These are phyloP conservation scores for Zaprionus taronus DNA, from an alignment of 1,140 invertebrate genomes.

Conservation along the genomic window DNA sequence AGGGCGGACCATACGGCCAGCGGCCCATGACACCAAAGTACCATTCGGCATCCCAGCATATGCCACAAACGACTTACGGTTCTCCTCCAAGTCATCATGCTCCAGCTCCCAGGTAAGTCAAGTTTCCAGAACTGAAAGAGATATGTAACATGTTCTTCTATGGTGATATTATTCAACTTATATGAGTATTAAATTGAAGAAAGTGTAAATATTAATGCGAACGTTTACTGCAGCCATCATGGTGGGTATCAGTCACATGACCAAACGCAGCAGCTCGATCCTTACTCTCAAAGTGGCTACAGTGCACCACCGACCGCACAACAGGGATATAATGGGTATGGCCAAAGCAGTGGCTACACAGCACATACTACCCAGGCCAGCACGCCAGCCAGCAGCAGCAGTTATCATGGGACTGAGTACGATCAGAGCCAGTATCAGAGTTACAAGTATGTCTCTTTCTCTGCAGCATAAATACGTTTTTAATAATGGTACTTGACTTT, in stretches of 20 bases:
- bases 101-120: constrained; percentile 69
- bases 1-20: constrained; percentile 78
- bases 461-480: not conserved
- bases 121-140: not conserved
- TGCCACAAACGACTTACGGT: constrained; percentile 68
- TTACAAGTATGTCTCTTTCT: constrained; percentile 64
- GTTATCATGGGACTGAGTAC: constrained; percentile 73
- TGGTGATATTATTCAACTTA: not conserved
- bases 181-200: not conserved
- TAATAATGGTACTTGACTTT: not conserved
- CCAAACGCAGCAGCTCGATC: constrained; percentile 77
- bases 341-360: constrained; percentile 72
- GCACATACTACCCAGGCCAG: constrained; percentile 60
- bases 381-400: constrained; percentile 67
- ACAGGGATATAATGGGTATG: constrained; percentile 78
- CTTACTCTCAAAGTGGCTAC: constrained; percentile 78
- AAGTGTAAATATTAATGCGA: constrained; percentile 37
- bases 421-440: constrained; percentile 82
- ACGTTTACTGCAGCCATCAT: constrained; percentile 68
- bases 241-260: constrained; percentile 75
- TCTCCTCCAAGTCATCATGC: constrained; percentile 72
- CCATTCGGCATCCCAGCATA: constrained; percentile 71
- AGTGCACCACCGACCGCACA: constrained; percentile 61
- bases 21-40: constrained; percentile 81
- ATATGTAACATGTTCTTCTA: not conserved